Evolutionary conservation across 2,797 vertebrate species (phyloP).

Genomic region (Glossophaga mutica): DNA sequence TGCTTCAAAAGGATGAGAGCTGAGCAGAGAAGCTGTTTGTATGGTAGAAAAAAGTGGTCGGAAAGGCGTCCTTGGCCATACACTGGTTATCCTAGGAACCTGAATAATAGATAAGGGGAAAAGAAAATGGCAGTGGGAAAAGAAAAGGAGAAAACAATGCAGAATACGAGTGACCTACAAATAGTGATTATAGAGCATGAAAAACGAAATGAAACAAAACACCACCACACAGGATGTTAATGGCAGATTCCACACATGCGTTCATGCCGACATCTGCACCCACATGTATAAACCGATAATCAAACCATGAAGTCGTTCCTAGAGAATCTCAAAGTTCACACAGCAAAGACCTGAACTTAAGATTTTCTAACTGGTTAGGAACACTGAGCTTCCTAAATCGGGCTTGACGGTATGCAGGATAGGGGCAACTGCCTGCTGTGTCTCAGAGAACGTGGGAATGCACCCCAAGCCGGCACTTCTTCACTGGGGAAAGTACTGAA

Average conservation of each 20-base stretch:
- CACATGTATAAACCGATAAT: not conserved
- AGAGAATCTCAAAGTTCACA: not conserved
- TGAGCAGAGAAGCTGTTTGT: slow-evolving; percentile 86
- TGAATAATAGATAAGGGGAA: slow-evolving; percentile 85
- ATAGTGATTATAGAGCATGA: slow-evolving; percentile 66
- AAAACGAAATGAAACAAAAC: slow-evolving; percentile 64
- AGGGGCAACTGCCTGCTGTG: slow-evolving; percentile 44
- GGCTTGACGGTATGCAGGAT: slow-evolving; percentile 21
- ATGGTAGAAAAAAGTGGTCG: slow-evolving; percentile 87
- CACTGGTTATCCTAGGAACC: slow-evolving; percentile 87
- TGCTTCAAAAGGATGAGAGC: slow-evolving; percentile 89
- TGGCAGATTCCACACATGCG: not conserved
- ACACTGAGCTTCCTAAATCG: not conserved
- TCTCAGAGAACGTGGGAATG: slow-evolving; percentile 25
- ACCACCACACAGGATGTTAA: not conserved
- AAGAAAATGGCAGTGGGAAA: slow-evolving; percentile 59
- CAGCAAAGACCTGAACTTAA: not conserved
- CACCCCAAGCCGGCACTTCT: not conserved
- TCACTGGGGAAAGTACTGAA: slow-evolving; percentile 40
- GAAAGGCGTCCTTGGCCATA: slow-evolving; percentile 85
- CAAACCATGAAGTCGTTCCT: not conserved
- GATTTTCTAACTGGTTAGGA: not conserved
- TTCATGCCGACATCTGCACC: not conserved
- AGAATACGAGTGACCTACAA: slow-evolving; percentile 74
- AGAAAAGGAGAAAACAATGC: slow-evolving; percentile 69